phyloP scores from a whole-genome alignment of 2,888 invertebrate species.

The Petrolisthes cinctipes region DNA sequence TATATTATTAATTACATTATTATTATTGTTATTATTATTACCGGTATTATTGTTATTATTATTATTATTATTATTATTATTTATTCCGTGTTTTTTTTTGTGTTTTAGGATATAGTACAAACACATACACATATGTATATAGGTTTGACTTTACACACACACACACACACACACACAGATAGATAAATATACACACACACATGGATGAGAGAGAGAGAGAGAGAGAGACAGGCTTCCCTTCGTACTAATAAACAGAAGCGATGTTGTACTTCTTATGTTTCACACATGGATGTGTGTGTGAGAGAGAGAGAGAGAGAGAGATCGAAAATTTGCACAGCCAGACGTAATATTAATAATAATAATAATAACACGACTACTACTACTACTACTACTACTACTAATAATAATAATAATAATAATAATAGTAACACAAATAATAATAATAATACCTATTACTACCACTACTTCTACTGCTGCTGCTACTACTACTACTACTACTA shows the following conservation, averaged over 20 bases:
- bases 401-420: background rate
- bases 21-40: no score
- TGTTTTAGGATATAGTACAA: background rate
- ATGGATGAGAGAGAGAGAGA: no score
- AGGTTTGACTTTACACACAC: background rate
- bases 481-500: no score
- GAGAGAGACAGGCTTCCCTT: no score
- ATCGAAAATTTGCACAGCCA: no score
- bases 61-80: constrained; percentile 1
- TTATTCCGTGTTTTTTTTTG: constrained; percentile 17
- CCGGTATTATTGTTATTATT: background rate
- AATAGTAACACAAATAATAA: background rate
- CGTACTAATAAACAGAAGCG: background rate
- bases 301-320: no score
- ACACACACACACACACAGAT: background rate
- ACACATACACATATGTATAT: background rate
- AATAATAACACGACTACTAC: background rate
- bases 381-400: no score
- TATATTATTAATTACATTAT: no score
- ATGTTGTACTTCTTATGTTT: background rate
- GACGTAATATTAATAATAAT: background rate
- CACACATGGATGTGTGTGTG: background rate
- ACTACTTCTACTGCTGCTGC: no score
- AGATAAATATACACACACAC: background rate
- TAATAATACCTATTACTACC: no score